Base-by-base conservation (phyloP, 2,888 invertebrate species). In the Scaptomyza flava region DNA sequence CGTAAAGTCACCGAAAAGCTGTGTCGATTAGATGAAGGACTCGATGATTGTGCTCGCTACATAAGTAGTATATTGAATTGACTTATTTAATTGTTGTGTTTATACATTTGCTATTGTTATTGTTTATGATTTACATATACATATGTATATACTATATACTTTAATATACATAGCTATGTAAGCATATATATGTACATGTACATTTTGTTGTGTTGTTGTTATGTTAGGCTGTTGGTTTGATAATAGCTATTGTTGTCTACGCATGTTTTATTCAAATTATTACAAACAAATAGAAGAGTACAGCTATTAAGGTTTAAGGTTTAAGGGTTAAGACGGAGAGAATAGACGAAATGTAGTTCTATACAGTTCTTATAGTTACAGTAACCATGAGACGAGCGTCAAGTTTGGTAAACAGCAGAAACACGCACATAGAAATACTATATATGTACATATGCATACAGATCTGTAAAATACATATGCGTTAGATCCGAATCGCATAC, bases 11-110 rank as follows among this genome's bases (percentile, higher is more conserved):
- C 33, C 38, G 33, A 36, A 58, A 36, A 58, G 47, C 30, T 33
- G 12, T 42, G 31, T 23, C 42, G 14, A 20, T 48, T 42, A 9
- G 0, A 34, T 47, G 27, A 5, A 30, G 4, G 14, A 69, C 50
- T 62, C 43, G 23, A 8, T 54, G 36, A 52, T 56, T 62, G 77
- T 73, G 73, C 73, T 76, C 60, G 42, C 72, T 65, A 72, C 58
- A 60, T 45, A 53, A 57, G 27, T 41, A 41, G 38, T 61, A 23
- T n/a, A 30, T 27, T 14, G 12, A 51, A 47, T 47, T 5, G 58
- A 53, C 68, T 72, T 6, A 5, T 27, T 27, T 23, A 23, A 72
- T 60, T 8, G 41, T 61, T 41, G 43, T 70, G 53, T 62, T 52
- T 58, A 38, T 61, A 58, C 48, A 63, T 63, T 45, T 48, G 46